Percentiles rank a stretch among this genome's conserved stretches.
These are phyloP conservation scores for Cirrhinus mrigala DNA, from an alignment of 2,797 vertebrate genomes.

Conservation along the genomic window DNA sequence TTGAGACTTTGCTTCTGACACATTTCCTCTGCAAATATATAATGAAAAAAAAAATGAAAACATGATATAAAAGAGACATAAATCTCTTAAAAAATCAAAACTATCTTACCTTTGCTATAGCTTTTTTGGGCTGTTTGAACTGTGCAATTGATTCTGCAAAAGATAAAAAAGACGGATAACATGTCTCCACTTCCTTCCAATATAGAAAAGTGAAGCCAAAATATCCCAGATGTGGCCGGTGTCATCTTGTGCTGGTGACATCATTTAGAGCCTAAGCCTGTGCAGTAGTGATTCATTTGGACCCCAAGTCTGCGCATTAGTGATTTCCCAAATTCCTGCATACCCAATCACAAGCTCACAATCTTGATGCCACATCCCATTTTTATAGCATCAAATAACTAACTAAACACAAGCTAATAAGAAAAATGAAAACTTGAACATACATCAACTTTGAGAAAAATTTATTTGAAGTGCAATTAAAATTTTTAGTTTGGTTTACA, in stretches of 20 bases:
- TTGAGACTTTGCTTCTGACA: slow-evolving; percentile 51
- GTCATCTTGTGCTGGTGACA: not conserved
- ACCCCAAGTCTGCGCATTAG: not conserved
- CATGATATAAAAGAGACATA: not conserved
- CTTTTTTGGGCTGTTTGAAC: slow-evolving; percentile 76
- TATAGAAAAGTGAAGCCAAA: not conserved
- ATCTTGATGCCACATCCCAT: not conserved
- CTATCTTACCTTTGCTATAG: slow-evolving; percentile 70
- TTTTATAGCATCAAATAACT: not conserved
- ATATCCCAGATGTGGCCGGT: not conserved
- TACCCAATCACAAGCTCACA: not conserved
- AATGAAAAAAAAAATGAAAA: not conserved
- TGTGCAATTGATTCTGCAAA: slow-evolving; percentile 79
- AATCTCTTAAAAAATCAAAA: not conserved
- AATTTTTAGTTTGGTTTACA: not conserved
- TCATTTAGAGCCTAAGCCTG: not conserved
- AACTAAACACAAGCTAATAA: not conserved
- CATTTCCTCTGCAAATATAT: slow-evolving; percentile 61
- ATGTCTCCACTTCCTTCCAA: not conserved
- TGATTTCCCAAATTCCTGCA: not conserved
- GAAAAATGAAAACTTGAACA: not conserved
- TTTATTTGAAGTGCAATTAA: not conserved
- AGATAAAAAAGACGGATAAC: not conserved
- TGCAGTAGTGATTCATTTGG: not conserved
- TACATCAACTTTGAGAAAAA: not conserved